Conservation (phyloP, 2,888 invertebrate species). For the Trisateles emortualis region DNA sequence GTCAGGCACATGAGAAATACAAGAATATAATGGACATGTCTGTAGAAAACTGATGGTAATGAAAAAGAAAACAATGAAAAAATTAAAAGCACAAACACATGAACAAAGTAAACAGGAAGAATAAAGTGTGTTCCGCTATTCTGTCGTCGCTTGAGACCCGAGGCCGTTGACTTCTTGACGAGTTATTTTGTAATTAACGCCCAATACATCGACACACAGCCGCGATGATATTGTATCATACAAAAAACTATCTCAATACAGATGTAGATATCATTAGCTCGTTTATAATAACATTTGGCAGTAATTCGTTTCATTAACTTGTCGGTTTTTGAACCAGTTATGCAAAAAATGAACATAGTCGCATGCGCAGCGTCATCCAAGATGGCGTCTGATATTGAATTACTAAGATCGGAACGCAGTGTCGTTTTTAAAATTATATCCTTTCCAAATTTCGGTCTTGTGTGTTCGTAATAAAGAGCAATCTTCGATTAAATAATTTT, state of each 20-base stretch:
- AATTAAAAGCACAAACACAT: conserved; percentile 39
- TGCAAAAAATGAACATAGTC: conserved; percentile 52
- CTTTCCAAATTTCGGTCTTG: conserved; percentile 43
- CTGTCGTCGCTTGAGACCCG: conserved; percentile 51
- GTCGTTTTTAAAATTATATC: conserved; percentile 34
- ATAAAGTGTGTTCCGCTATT: conserved; percentile 45
- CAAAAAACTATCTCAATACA: conserved; percentile 52
- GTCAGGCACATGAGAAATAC: conserved; percentile 6
- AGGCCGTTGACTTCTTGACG: conserved; percentile 64
- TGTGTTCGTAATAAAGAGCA: conserved; percentile 42
- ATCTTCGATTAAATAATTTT: conserved; percentile 43
- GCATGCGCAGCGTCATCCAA: conserved; percentile 51
- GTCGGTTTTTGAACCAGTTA: conserved; percentile 47
- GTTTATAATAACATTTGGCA: conserved; percentile 53
- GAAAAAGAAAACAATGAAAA: conserved; percentile 27
- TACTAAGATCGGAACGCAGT: conserved; percentile 45
- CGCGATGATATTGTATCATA: conserved; percentile 52
- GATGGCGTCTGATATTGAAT: conserved; percentile 65
- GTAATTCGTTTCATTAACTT: conserved; percentile 52
- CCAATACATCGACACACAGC: conserved; percentile 55
- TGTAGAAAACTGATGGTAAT: conserved; percentile 17
- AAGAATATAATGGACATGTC: conserved; percentile 11
- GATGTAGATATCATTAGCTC: conserved; percentile 54
- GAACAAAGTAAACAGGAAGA: conserved; percentile 45
- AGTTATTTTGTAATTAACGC: conserved; percentile 72